Percentiles rank a stretch among this genome's conserved stretches.
Conservation (phyloP, 2,113 vertebrate genomes). For the Bubo blakistoni region DNA sequence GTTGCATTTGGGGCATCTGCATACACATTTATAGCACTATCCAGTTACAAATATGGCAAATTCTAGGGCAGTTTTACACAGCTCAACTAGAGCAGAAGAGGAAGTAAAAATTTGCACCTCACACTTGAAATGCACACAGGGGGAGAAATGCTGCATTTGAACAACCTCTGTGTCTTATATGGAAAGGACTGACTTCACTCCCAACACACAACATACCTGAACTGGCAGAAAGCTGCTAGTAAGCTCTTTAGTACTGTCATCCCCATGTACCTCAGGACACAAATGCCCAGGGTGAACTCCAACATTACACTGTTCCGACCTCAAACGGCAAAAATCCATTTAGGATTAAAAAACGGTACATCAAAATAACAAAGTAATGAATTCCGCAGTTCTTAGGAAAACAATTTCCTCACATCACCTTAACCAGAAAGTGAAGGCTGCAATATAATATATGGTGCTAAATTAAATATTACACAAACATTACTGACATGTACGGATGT, state of each 20-base stretch:
- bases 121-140: background rate
- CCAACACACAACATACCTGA: background rate
- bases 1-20: background rate
- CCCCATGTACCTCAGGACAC: background rate
- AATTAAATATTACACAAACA: constrained; percentile 27
- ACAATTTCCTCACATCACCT: constrained; percentile 24
- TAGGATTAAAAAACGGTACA: background rate
- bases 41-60: background rate
- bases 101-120: background rate
- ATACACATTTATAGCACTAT: background rate
- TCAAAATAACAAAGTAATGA: background rate
- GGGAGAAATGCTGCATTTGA: background rate
- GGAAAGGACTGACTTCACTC: background rate
- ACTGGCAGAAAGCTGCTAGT: background rate
- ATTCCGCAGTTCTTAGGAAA: background rate
- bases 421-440: constrained; percentile 18
- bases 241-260: background rate
- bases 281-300: background rate
- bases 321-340: background rate
- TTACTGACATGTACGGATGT: constrained; percentile 1
- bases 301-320: background rate
- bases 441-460: background rate
- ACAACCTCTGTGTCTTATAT: background rate
- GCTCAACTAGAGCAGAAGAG: background rate
- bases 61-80: background rate